These are phyloP conservation scores for Entomyzon cyanotis DNA, from an alignment of 2,113 vertebrate species.

Conservation along the genomic window DNA sequence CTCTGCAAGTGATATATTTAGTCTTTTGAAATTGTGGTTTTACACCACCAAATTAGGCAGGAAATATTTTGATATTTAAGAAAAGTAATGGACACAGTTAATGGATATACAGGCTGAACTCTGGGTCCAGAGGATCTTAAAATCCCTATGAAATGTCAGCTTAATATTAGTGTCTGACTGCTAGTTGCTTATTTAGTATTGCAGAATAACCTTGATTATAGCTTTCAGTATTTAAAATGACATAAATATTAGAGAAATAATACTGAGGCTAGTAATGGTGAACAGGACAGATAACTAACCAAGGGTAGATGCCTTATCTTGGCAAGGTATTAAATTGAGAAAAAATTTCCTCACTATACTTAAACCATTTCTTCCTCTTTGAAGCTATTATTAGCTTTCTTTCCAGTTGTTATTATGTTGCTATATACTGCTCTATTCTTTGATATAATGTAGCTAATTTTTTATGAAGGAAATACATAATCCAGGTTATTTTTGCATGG, in stretches of 20 bases:
- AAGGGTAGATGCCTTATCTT: background rate
- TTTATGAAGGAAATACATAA: background rate
- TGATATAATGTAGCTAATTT: background rate
- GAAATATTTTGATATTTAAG: background rate
- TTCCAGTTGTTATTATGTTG: background rate
- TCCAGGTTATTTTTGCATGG: background rate
- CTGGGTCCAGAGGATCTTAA: background rate
- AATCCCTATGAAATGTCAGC: conserved; percentile 12
- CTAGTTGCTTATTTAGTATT: conserved; percentile 38
- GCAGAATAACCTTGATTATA: conserved; percentile 1
- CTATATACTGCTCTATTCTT: background rate
- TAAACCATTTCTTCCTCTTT: background rate
- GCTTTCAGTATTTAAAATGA: conserved; percentile 16
- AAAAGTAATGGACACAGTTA: background rate
- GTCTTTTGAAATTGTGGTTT: background rate
- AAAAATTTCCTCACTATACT: background rate
- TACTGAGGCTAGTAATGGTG: background rate
- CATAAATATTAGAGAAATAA: background rate
- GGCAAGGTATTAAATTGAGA: background rate
- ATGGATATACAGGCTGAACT: conserved; percentile 15
- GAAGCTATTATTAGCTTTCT: background rate
- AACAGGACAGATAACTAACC: background rate
- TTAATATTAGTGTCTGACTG: conserved; percentile 6
- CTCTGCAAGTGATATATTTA: background rate
- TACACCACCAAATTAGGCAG: background rate